These are phyloP conservation scores for Iphiclides podalirius DNA, from an alignment of 2,888 invertebrate genomes.

Conservation along the genomic window DNA sequence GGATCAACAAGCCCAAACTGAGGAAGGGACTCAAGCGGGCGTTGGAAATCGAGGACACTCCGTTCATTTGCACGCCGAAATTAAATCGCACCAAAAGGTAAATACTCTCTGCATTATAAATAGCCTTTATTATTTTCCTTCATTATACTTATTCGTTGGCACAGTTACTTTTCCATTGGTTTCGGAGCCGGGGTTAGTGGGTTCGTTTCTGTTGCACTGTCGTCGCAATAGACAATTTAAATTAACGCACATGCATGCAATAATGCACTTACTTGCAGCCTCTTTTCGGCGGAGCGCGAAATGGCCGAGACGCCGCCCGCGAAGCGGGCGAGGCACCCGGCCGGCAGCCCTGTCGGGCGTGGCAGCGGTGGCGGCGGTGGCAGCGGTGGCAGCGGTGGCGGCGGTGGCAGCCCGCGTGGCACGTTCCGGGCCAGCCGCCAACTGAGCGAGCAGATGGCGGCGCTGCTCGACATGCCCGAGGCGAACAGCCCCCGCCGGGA, in stretches of 20 bases:
- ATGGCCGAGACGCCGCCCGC: constrained; percentile 47
- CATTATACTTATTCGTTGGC: no score
- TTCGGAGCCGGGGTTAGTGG: no score
- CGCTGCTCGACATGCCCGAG: constrained; percentile 79
- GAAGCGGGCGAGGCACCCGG: constrained; percentile 53
- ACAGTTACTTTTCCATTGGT: no score
- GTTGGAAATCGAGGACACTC: constrained; percentile 76
- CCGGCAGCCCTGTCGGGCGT: no score
- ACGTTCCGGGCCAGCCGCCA: constrained; percentile 36
- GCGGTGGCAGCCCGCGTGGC: constrained; percentile 5
- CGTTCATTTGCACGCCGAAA: constrained; percentile 82
- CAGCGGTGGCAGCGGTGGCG: constrained; percentile 26
- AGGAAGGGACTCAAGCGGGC: constrained; percentile 64
- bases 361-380: constrained; percentile 34
- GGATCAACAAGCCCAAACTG: constrained; percentile 62
- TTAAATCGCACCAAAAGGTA: constrained; percentile 55
- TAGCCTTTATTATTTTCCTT: no score
- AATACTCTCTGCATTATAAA: no score
- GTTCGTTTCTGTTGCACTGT: no score
- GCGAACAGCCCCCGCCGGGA: constrained; percentile 51
- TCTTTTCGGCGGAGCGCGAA: constrained; percentile 40
- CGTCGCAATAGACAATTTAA: no score
- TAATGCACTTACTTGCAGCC: constrained; percentile 35
- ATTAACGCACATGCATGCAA: no score
- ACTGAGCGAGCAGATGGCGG: constrained; percentile 51